A percentile compares a stretch with the other conserved stretches of the same genome.
These are phyloP conservation scores for Cottoperca gobio DNA, from an alignment of 2,797 vertebrate genomes.

Conservation along the genomic window DNA sequence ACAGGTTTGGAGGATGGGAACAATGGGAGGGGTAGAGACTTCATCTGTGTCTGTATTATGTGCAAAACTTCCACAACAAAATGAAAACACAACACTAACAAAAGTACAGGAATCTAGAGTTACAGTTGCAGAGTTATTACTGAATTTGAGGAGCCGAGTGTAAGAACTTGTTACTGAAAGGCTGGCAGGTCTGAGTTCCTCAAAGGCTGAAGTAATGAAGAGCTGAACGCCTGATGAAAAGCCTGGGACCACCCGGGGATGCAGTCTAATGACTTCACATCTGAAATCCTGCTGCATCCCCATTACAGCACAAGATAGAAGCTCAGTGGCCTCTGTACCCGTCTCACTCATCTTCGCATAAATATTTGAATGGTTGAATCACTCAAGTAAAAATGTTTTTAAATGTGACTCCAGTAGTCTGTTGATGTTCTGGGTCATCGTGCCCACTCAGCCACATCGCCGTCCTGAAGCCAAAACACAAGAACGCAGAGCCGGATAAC, in stretches of 20 bases:
- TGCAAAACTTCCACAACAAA: neutral
- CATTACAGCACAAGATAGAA: conserved; percentile 31
- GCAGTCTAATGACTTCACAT: conserved; percentile 22
- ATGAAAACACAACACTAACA: conserved; percentile 8
- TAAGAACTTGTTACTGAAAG: neutral
- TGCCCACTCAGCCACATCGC: neutral
- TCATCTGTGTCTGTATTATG: too few relatives aligned
- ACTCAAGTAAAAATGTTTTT: conserved; percentile 46
- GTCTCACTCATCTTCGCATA: conserved; percentile 22
- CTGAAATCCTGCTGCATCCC: conserved; percentile 30
- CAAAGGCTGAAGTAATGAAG: conserved; percentile 26
- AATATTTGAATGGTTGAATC: conserved; percentile 45
- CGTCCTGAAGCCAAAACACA: conserved; percentile 6
- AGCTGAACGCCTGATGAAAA: conserved; percentile 40
- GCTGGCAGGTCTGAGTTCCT: conserved; percentile 15
- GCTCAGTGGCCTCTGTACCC: conserved; percentile 4
- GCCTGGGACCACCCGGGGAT: conserved; percentile 24
- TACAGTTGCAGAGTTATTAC: neutral
- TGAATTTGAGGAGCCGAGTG: neutral
- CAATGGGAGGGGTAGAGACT: too few relatives aligned
- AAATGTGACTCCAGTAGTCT: conserved; percentile 26
- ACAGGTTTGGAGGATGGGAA: too few relatives aligned
- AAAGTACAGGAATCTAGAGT: neutral
- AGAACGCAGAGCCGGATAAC: conserved; percentile 8
- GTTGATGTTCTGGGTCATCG: conserved; percentile 32